Base-by-base conservation (phyloP, 92 coral and sea anemone genomes). In the Micromussa lordhowensis region DNA sequence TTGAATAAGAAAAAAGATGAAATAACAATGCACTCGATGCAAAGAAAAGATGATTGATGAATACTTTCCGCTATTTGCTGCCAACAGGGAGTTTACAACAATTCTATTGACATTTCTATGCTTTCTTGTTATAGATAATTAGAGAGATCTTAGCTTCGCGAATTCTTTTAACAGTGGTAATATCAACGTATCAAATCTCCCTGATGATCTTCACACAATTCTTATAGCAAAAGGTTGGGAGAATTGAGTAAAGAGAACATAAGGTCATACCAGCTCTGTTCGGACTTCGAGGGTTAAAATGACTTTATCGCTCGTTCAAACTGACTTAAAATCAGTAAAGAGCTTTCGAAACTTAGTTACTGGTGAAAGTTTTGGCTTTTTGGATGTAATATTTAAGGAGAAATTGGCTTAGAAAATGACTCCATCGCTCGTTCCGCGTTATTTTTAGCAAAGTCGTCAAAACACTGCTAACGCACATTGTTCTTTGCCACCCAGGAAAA, bases 21-120 rank as follows among this genome's bases (percentile, higher is more conserved):
- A 66, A 66, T 66, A 66, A 66, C 71, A 28, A 66, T 61, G 68
- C 1, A 61, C 26, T 61, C 68, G 1, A 61, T 61, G 28, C n/a
- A 74, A 74, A 74, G 53, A 74, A 35, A 73, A 19, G 24, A 74
- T 74, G 28, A 34, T 71, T 74, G 49, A 74, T 36, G 78, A 38
- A 36, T 26, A 38, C 10, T 22, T 74, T 74, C 7, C 51, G 78
- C 54, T 36, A 38, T 38, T 32, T 35, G 53, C 26, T 55, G 12
- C 78, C 53, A 35, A 21, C 28, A 19, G 78, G 21, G 78, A 36
- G 78, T 74, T 74, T 74, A 74, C 5, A 74, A 36, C 53, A 34
- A 74, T 38, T 34, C 16, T 19, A 35, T 74, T 74, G 53, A 74
- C 38, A 74, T 40, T 38, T 21, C 21, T 34, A 66, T 66, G 71